Conservation (phyloP, 1,140 invertebrate genomes). For the Cydia amplana region DNA sequence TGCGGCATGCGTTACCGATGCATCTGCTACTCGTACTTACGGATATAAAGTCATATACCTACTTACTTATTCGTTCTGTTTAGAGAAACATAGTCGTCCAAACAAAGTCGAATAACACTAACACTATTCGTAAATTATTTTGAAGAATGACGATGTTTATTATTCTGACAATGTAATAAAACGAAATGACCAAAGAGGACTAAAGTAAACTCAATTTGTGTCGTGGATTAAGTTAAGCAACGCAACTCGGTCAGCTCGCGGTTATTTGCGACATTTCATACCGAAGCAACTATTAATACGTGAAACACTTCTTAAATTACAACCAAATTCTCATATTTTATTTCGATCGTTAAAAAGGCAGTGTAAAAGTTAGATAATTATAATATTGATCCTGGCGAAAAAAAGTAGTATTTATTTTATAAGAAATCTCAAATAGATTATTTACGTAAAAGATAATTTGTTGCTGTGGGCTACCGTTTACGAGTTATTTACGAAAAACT, state of each 20-base stretch:
- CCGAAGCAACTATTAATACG: slow-evolving; percentile 18
- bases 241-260: slow-evolving; percentile 34
- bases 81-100: no score
- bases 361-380: not conserved
- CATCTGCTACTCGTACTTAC: no score
- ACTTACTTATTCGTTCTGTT: no score
- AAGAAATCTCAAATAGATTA: no score
- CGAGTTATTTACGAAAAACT: no score
- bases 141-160: not conserved
- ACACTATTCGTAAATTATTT: not conserved
- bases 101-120: not conserved
- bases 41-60: no score
- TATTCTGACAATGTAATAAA: not conserved
- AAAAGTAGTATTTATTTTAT: no score
- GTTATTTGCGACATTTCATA: slow-evolving; percentile 34
- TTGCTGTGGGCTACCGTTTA: no score
- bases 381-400: no score
- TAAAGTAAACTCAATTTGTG: not conserved
- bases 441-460: no score
- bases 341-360: not conserved
- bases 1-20: no score
- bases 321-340: slow-evolving; percentile 3
- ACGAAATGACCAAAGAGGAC: not conserved
- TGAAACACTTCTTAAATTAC: slow-evolving; percentile 31
- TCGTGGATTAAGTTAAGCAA: slow-evolving; percentile 17